A percentile compares a stretch with the other conserved stretches of the same genome.
These are phyloP conservation scores for Cynaeus angustus DNA, from an alignment of 2,888 invertebrate species.

Conservation along the genomic window DNA sequence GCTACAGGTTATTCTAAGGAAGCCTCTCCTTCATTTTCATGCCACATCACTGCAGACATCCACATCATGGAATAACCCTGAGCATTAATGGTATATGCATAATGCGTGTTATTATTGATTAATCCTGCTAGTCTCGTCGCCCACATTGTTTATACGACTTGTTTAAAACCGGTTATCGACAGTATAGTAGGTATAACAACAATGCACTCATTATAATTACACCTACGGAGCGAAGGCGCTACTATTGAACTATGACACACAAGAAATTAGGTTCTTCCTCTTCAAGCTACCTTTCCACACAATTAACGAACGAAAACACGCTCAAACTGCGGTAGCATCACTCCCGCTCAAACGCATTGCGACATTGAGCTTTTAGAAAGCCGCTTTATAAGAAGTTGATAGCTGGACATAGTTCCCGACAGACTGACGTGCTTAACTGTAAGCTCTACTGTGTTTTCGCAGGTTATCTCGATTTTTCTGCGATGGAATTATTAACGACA, in stretches of 20 bases:
- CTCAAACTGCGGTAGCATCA: not conserved
- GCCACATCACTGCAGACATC: constrained; percentile 36
- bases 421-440: constrained; percentile 1
- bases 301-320: not conserved
- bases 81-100: constrained; percentile 51
- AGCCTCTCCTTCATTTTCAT: constrained; percentile 29
- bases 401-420: not conserved
- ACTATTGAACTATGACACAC: constrained; percentile 15
- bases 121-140: constrained; percentile 55
- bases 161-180: constrained; percentile 43
- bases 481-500: constrained; percentile 36
- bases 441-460: constrained; percentile 23
- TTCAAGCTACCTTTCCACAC: not conserved
- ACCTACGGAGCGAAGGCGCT: constrained; percentile 29
- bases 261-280: constrained; percentile 36
- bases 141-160: constrained; percentile 52
- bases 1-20: constrained; percentile 21
- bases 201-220: constrained; percentile 42
- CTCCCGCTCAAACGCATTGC: too few relatives aligned
- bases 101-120: constrained; percentile 55
- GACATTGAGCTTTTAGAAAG: not conserved
- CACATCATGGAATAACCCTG: constrained; percentile 42
- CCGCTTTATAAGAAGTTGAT: not conserved
- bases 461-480: constrained; percentile 22
- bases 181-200: constrained; percentile 40